Conservation (phyloP, 2,888 invertebrate species). For the Pegoplata infirma region DNA sequence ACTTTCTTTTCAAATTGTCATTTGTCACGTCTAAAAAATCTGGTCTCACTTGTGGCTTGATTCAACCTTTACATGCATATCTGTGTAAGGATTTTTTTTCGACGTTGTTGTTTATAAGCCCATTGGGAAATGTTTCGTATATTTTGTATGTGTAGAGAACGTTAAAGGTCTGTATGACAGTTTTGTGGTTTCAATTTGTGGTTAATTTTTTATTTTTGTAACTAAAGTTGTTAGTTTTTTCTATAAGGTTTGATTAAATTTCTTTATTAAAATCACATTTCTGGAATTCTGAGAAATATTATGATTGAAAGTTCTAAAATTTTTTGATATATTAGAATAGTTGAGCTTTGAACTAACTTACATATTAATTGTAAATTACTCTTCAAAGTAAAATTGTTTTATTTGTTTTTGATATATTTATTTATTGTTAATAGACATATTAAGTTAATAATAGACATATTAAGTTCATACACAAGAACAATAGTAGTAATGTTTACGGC, state of each 20-base stretch:
- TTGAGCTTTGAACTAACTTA: too few species aligned
- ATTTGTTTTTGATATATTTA: too few species aligned
- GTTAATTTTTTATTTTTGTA: not conserved
- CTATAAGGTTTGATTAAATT: constrained; percentile 40
- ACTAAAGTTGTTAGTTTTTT: not conserved
- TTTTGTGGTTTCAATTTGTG: constrained; percentile 26
- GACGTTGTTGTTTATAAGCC: too few species aligned
- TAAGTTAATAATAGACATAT: too few species aligned
- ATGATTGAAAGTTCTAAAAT: too few species aligned
- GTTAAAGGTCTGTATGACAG: constrained; percentile 1
- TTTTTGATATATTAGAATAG: too few species aligned
- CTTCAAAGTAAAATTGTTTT: too few species aligned
- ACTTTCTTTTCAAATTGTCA: constrained; percentile 45
- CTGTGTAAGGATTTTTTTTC: not conserved
- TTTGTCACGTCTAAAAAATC: constrained; percentile 43
- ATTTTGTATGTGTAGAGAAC: constrained; percentile 14
- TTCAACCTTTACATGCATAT: constrained; percentile 16
- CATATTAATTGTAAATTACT: too few species aligned
- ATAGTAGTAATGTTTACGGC: too few species aligned
- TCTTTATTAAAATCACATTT: constrained; percentile 25
- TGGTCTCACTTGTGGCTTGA: constrained; percentile 43
- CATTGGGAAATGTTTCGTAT: constrained; percentile 21
- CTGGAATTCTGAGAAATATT: too few species aligned
- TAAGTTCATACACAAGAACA: too few species aligned
- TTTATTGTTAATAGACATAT: too few species aligned